Conservation (phyloP, 2,797 vertebrate species). For the Onychomys leucogaster region DNA sequence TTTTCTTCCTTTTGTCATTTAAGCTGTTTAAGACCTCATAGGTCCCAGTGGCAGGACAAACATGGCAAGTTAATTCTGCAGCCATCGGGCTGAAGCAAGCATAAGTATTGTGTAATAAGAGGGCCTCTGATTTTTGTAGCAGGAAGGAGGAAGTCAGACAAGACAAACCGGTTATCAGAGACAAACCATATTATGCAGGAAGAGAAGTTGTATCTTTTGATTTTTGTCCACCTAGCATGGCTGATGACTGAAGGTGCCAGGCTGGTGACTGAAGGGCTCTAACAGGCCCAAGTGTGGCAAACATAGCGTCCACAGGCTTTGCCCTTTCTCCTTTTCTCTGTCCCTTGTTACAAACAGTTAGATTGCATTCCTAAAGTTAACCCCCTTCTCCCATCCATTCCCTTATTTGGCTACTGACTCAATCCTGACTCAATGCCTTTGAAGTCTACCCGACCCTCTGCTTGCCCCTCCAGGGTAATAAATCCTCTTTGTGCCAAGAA, state of each 20-base stretch:
- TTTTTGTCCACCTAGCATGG: background rate
- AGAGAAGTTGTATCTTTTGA: background rate
- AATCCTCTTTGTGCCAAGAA: background rate
- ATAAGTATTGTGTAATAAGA: constrained; percentile 75
- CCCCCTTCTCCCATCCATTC: background rate
- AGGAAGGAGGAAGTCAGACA: constrained; percentile 39
- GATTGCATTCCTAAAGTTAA: background rate
- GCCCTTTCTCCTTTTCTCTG: background rate
- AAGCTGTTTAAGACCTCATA: constrained; percentile 26
- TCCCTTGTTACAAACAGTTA: background rate
- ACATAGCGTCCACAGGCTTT: background rate
- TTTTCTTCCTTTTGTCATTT: constrained; percentile 27
- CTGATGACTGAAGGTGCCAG: background rate
- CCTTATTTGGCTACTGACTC: background rate
- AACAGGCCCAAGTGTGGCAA: background rate
- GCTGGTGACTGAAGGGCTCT: background rate
- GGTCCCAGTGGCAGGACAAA: constrained; percentile 55
- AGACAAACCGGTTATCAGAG: constrained; percentile 34
- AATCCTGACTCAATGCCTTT: background rate
- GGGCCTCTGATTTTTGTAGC: background rate
- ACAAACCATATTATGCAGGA: constrained; percentile 26
- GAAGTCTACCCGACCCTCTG: background rate
- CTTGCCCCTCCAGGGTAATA: background rate
- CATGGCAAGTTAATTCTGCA: constrained; percentile 82
- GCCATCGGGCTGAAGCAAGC: constrained; percentile 58